Evolutionary conservation across 1,140 invertebrate genomes (phyloP).

Genomic region (Drosophila biarmipes): DNA sequence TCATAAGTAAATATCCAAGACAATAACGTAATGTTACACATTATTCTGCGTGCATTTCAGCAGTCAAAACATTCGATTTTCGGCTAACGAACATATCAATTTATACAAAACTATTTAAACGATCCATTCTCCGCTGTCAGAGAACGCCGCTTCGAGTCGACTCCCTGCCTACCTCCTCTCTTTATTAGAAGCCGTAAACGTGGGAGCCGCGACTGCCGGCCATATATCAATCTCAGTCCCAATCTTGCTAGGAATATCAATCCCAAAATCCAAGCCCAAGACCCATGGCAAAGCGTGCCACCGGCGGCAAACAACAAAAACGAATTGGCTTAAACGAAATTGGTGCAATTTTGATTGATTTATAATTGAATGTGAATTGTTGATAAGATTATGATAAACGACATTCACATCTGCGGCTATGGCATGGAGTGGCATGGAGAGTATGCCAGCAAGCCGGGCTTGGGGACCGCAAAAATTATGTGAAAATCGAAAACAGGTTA

Average conservation of each 20-base stretch:
- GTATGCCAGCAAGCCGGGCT: slow-evolving; percentile 2
- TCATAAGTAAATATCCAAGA: too few species aligned
- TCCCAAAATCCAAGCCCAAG: slow-evolving; percentile 35
- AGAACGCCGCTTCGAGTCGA: slow-evolving; percentile 18
- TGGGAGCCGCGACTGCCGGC: slow-evolving; percentile 62
- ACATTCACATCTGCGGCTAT: slow-evolving; percentile 64
- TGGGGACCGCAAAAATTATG: slow-evolving; percentile 25
- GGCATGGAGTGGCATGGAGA: not conserved
- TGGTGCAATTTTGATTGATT: slow-evolving; percentile 83
- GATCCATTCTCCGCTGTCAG: slow-evolving; percentile 60
- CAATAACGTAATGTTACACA: not conserved
- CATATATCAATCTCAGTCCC: slow-evolving; percentile 69
- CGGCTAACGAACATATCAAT: slow-evolving; percentile 52
- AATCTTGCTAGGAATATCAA: slow-evolving; percentile 42
- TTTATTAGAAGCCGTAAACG: slow-evolving; percentile 67
- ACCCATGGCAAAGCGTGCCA: slow-evolving; percentile 52
- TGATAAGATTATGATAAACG: slow-evolving; percentile 83
- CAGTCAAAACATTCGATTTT: slow-evolving; percentile 26
- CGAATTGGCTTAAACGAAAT: slow-evolving; percentile 69
- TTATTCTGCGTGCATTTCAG: slow-evolving; percentile 1
- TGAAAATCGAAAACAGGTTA: slow-evolving; percentile 69
- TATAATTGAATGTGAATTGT: slow-evolving; percentile 84
- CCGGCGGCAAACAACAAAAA: slow-evolving; percentile 65
- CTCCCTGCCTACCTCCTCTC: slow-evolving; percentile 7
- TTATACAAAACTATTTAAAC: slow-evolving; percentile 52